Evolutionary conservation across 2,113 vertebrate species (phyloP), one percentile per base, ranked within the genome.

Genomic region (Oryzias woworae): DNA sequence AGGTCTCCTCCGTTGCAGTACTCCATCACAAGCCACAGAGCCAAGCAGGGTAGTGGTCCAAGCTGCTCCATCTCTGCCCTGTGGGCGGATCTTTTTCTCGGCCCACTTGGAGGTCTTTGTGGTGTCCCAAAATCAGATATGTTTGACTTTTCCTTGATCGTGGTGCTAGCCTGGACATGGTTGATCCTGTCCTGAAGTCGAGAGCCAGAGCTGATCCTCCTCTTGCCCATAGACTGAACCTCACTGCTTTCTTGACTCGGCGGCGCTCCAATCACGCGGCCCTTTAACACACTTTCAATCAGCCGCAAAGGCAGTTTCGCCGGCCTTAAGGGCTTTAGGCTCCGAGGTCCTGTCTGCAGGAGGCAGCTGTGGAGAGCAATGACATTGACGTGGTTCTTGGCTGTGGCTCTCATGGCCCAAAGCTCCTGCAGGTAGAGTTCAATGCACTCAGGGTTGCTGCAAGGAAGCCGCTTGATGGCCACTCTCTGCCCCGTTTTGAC

Each of bases 21-120:
- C 85, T 99, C 96, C 97, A 99, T 99, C 72, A 99, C 96, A 0
- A 99, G 94, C 97, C 97, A 99, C 50, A 98, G 92, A 66, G 88
- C 95, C 88, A 63, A 89, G 92, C 67, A 95, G 83, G 77, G 91
- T 85, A 0, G 87, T 77, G 20, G 85, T 16, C 14, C 28, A 1
- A 44, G 7, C 62, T 75, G 68, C 90, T 84, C 92, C 75, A 89
- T 94, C 78, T 84, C 36, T 36, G 10, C 93, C 66, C 57, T 89
- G 83, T 75, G 89, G 82, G 57, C 87, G 62, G 90, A 68, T 66
- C 87, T 84, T 79, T 85, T 87, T n/a, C 81, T 77, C 5, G 58
- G 50, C 62, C 71, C 77, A 67, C 41, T 62, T 14, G 55, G 64
- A 23, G 68, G 68, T 7, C 80, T 73, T 24, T 67, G 56, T 4